phyloP scores from a whole-genome alignment of 2,113 vertebrate genomes.

The Podarcis muralis region DNA sequence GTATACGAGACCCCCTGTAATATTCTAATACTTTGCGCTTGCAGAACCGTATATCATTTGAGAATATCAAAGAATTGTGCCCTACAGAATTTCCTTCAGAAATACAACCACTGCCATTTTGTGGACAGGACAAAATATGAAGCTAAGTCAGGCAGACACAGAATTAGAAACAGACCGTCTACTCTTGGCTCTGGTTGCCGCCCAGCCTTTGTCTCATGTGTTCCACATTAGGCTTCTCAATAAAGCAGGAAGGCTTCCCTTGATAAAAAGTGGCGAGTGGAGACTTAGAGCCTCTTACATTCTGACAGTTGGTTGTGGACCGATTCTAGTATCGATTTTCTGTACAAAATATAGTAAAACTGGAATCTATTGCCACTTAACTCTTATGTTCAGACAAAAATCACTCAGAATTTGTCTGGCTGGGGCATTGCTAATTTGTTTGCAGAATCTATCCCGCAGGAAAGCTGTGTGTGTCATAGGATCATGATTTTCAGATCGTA shows the following conservation, averaged over 20 bases:
- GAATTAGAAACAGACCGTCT: not conserved
- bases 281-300: not conserved
- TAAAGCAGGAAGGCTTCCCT: not conserved
- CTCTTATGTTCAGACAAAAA: not conserved
- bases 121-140: not conserved
- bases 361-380: not conserved
- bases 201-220: not conserved
- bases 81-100: not conserved
- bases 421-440: not conserved
- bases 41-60: not conserved
- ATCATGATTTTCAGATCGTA: not conserved
- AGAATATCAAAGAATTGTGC: constrained; percentile 20
- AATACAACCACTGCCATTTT: not conserved
- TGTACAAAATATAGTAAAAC: not conserved
- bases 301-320: not conserved
- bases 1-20: constrained; percentile 17
- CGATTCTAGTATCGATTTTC: not conserved
- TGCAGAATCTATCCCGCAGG: not conserved
- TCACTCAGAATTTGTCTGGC: not conserved
- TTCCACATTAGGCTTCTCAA: not conserved
- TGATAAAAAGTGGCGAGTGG: not conserved
- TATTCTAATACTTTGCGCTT: constrained; percentile 4
- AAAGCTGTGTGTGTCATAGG: not conserved
- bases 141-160: not conserved
- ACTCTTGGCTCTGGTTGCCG: not conserved